Conservation (phyloP, 2,797 vertebrate genomes). For the Acanthurus tractus region DNA sequence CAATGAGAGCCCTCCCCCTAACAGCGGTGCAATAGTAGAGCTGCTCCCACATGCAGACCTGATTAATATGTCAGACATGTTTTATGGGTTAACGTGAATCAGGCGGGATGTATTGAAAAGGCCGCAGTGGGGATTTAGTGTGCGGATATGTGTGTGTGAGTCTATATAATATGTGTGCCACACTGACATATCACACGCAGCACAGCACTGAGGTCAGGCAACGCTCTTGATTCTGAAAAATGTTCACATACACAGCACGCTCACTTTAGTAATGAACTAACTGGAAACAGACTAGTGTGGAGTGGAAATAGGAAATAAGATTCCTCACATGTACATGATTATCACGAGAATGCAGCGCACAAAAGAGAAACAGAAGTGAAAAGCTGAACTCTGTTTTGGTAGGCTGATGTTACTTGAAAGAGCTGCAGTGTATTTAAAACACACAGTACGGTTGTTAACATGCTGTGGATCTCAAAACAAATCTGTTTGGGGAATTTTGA, state of each 20-base stretch:
- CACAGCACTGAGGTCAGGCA: constrained; percentile 56
- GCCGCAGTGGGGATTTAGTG: constrained; percentile 68
- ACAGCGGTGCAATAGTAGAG: constrained; percentile 77
- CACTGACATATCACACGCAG: constrained; percentile 45
- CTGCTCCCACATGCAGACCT: constrained; percentile 83
- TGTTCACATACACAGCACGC: constrained; percentile 33
- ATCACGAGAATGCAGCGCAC: constrained; percentile 53
- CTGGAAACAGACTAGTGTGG: constrained; percentile 56
- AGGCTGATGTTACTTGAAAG: constrained; percentile 31
- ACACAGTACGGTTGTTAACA: constrained; percentile 34
- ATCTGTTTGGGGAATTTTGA: constrained; percentile 29
- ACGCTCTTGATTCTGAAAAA: constrained; percentile 56
- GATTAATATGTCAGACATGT: constrained; percentile 90
- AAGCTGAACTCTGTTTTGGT: constrained; percentile 33
- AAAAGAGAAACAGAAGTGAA: constrained; percentile 60
- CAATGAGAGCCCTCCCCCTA: constrained; percentile 83
- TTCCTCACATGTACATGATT: constrained; percentile 70
- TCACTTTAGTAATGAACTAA: constrained; percentile 59
- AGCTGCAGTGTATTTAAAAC: constrained; percentile 34
- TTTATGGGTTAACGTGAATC: constrained; percentile 87
- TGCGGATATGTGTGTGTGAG: constrained; percentile 39
- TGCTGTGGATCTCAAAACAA: constrained; percentile 27
- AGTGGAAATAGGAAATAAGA: constrained; percentile 63
- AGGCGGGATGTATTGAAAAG: constrained; percentile 78
- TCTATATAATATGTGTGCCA: constrained; percentile 39